phyloP scores from a whole-genome alignment of 2,888 invertebrate species.

The Perithous albicinctus region DNA sequence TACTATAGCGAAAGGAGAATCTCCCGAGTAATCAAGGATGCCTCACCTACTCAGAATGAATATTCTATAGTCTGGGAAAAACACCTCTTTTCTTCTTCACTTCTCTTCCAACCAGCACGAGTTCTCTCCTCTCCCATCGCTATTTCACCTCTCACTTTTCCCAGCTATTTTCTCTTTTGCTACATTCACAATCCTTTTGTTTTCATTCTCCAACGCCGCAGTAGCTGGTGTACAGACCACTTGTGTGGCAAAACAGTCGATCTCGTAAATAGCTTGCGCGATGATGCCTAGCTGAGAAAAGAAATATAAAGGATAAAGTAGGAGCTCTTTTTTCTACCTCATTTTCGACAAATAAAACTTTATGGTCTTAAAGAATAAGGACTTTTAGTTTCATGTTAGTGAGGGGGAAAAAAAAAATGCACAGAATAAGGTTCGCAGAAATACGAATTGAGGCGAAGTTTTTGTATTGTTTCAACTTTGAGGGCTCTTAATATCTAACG shows the following conservation, averaged over 20 bases:
- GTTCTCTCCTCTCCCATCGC: conserved; percentile 30
- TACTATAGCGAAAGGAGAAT: conserved; percentile 44
- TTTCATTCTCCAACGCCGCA: background rate
- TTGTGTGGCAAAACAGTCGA: conserved; percentile 48
- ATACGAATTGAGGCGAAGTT: background rate
- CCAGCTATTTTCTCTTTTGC: background rate
- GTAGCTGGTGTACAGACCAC: conserved; percentile 37
- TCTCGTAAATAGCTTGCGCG: conserved; percentile 45
- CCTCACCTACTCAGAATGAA: conserved; percentile 65
- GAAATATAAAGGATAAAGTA: background rate
- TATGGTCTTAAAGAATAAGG: background rate
- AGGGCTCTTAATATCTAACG: too few relatives aligned
- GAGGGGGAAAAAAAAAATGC: too few relatives aligned
- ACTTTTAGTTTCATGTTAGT: background rate
- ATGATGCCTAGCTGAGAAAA: background rate
- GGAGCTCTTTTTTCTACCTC: background rate
- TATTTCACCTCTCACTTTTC: background rate
- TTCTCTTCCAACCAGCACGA: conserved; percentile 8
- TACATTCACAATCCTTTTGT: background rate
- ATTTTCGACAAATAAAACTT: background rate
- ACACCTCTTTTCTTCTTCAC: conserved; percentile 57
- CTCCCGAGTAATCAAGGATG: conserved; percentile 66
- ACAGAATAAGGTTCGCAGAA: background rate
- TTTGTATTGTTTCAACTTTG: background rate
- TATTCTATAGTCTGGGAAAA: conserved; percentile 64